phyloP scores from a whole-genome alignment of 2,888 invertebrate genomes.

The Epinotia bilunana region DNA sequence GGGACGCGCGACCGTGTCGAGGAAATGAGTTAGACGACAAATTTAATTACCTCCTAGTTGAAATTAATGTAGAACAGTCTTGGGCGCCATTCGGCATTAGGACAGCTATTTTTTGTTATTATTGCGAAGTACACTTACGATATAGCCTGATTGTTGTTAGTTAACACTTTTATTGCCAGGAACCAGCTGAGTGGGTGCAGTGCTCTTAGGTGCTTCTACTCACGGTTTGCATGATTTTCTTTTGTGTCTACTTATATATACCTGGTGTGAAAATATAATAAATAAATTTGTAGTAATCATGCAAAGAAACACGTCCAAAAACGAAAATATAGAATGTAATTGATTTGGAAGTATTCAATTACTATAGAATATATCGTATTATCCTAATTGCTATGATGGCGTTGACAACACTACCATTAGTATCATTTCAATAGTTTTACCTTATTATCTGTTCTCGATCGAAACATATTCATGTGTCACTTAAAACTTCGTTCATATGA shows the following conservation, averaged over 20 bases:
- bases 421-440: not conserved
- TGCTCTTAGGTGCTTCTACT: no score
- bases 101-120: not conserved
- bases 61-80: conserved; percentile 22
- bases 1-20: conserved; percentile 7
- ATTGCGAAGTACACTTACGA: not conserved
- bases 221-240: no score
- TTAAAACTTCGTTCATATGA: not conserved
- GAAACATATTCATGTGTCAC: not conserved
- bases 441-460: not conserved
- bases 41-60: conserved; percentile 35
- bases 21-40: conserved; percentile 24
- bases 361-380: no score
- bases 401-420: not conserved
- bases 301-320: no score
- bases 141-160: not conserved
- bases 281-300: no score
- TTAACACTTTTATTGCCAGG: no score
- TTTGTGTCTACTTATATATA: no score
- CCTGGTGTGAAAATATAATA: no score
- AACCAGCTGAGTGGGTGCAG: no score
- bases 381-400: no score
- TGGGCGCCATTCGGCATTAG: conserved; percentile 1
- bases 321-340: no score
- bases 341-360: no score